phyloP scores from a whole-genome alignment of 2,113 vertebrate genomes.

The Paracanthobrama guichenoti region DNA sequence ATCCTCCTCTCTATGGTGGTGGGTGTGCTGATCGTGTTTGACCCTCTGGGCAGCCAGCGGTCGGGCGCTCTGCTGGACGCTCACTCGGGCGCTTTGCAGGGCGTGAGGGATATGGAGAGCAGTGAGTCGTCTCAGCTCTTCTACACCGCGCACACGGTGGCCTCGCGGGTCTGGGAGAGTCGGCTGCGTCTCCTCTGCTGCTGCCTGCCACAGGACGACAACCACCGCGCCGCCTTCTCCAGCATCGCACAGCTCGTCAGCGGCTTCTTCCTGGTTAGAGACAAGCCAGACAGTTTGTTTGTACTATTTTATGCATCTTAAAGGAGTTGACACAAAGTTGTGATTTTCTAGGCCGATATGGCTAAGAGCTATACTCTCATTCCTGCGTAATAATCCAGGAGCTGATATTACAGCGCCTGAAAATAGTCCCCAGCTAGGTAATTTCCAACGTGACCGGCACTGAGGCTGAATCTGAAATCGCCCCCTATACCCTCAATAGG shows the following conservation, averaged over 20 bases:
- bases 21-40: conserved; percentile 87
- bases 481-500: no score
- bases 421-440: no score
- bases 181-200: conserved; percentile 88
- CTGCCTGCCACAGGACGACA: conserved; percentile 88
- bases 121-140: conserved; percentile 83
- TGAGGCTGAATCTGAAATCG: no score
- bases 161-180: conserved; percentile 89
- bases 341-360: no score
- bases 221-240: conserved; percentile 86
- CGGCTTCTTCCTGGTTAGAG: conserved; percentile 86
- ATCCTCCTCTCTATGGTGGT: conserved; percentile 83
- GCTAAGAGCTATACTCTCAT: no score
- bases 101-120: conserved; percentile 78
- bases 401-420: no score
- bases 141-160: conserved; percentile 81
- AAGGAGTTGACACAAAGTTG: no score
- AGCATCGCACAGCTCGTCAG: conserved; percentile 88
- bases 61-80: conserved; percentile 35
- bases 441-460: no score
- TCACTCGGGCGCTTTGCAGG: conserved; percentile 55
- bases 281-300: not conserved
- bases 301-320: not conserved
- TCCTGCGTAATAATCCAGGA: no score
- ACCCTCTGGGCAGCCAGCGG: conserved; percentile 84